Conservation (phyloP, 1,140 invertebrate genomes). For the Heliconius hermathena region DNA sequence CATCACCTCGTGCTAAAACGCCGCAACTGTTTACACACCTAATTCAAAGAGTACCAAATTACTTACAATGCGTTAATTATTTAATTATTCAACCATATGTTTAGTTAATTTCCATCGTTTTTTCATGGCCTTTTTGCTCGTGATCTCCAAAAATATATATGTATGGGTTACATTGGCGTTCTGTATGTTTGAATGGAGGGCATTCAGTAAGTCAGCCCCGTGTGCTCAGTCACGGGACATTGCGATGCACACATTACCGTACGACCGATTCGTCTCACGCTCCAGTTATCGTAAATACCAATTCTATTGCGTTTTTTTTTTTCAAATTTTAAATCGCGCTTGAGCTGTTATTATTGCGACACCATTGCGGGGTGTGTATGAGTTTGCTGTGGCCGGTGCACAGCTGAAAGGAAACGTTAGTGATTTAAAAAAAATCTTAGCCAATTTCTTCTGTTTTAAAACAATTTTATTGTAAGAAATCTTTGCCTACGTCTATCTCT, state of each 20-base stretch:
- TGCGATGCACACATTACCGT: conserved; percentile 64
- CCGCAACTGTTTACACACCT: conserved; percentile 47
- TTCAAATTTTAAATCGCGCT: conserved; percentile 47
- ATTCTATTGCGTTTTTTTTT: conserved; percentile 64
- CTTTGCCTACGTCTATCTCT: no score
- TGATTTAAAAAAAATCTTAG: no score
- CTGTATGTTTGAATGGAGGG: conserved; percentile 46
- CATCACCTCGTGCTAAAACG: conserved; percentile 48
- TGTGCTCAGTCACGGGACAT: conserved; percentile 64
- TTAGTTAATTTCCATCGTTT: background rate
- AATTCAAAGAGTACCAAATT: conserved; percentile 48
- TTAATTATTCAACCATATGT: conserved; percentile 27
- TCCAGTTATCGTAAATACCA: conserved; percentile 75
- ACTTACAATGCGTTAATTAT: background rate
- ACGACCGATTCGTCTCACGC: conserved; percentile 75
- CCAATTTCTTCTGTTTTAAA: no score
- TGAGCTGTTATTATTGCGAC: conserved; percentile 41
- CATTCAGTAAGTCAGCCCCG: conserved; percentile 49
- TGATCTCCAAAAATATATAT: background rate
- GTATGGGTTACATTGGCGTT: background rate
- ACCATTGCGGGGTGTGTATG: conserved; percentile 24
- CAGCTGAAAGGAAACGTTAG: background rate
- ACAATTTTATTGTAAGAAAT: no score
- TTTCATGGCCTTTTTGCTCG: background rate
- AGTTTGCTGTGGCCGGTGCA: background rate